phyloP scores from a whole-genome alignment of 2,888 invertebrate genomes.

The Arrhopalites spinosus region DNA sequence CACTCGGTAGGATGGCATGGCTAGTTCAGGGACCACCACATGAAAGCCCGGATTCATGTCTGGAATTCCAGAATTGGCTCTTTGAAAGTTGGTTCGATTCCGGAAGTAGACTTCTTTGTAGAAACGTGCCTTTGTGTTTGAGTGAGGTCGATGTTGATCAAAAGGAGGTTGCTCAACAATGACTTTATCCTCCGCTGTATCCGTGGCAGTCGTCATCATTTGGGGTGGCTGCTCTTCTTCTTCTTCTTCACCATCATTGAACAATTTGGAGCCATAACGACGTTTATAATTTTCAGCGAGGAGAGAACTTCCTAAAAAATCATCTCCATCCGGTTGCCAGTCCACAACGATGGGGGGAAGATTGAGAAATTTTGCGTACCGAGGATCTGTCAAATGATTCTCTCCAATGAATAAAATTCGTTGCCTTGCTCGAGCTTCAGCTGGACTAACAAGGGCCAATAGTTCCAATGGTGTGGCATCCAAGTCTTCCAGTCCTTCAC shows the following conservation, averaged over 20 bases:
- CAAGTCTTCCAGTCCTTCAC: background rate
- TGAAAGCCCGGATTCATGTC: background rate
- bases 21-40: background rate
- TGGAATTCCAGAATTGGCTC: background rate
- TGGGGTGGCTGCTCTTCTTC: no score
- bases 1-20: background rate
- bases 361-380: background rate
- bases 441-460: background rate
- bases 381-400: background rate
- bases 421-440: background rate
- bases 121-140: background rate
- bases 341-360: background rate
- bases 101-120: constrained; percentile 4
- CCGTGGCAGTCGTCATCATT: no score
- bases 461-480: background rate
- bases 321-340: background rate
- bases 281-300: background rate
- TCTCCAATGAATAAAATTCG: background rate
- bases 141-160: no score
- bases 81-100: background rate
- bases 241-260: no score
- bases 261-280: no score
- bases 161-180: no score
- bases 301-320: background rate
- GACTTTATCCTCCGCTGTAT: no score